Percentiles rank a stretch among this genome's conserved stretches.
Conservation (phyloP, 2,797 vertebrate species). For the Steatocranus sp. region DNA sequence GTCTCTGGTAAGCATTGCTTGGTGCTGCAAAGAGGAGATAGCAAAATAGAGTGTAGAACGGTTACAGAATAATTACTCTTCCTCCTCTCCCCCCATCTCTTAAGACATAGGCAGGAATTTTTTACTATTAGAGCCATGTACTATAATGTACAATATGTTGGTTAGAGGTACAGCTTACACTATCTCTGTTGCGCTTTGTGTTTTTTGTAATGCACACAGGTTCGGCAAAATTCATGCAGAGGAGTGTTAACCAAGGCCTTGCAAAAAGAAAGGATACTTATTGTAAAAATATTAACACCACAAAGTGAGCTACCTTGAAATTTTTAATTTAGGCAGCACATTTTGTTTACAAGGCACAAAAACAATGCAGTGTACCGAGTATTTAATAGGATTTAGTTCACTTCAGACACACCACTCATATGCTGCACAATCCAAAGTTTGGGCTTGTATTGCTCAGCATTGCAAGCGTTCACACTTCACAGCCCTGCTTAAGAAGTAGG, state of each 20-base stretch:
- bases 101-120: constrained; percentile 24
- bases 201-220: not conserved
- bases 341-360: constrained; percentile 56
- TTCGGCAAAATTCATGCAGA: not conserved
- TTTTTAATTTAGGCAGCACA: constrained; percentile 46
- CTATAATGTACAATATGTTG: constrained; percentile 20
- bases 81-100: constrained; percentile 35
- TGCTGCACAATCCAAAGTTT: constrained; percentile 57
- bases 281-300: constrained; percentile 44
- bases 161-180: constrained; percentile 30
- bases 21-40: constrained; percentile 76
- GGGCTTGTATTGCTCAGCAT: constrained; percentile 59
- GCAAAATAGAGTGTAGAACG: constrained; percentile 70
- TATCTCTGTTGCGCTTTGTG: not conserved
- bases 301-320: constrained; percentile 49
- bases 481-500: constrained; percentile 68
- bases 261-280: constrained; percentile 15
- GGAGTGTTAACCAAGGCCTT: not conserved
- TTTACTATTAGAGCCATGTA: not conserved
- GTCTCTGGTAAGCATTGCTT: constrained; percentile 70
- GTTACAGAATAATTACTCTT: constrained; percentile 75
- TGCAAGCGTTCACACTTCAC: constrained; percentile 63
- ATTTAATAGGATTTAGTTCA: constrained; percentile 75
- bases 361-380: constrained; percentile 53
- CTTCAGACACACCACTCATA: constrained; percentile 61